Evolutionary conservation across 92 coral and sea anemone species (phyloP), one percentile per base, ranked within the genome.

Genomic region (Paramuricea clavata): DNA sequence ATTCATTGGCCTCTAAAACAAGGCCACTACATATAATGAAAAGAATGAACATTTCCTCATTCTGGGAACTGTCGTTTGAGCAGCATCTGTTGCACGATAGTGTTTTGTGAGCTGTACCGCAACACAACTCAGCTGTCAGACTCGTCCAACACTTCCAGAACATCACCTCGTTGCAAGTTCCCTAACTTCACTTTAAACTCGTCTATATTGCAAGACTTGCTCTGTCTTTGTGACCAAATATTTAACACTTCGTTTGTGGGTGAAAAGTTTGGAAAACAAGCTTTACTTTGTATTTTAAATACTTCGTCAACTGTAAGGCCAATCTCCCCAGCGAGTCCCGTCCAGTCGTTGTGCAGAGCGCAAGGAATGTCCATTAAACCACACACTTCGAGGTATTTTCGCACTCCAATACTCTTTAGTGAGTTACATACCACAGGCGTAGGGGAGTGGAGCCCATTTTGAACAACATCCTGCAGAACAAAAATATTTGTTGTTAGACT

Each of bases 211-310:
- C 95, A 94, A 13, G 31, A 60, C 6, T 77, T 79, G 9, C 92
- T 90, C n/a, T 92, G 94, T 77, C 88, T 89, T 52, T 94, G 95
- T 61, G 90, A 90, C 98, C 98, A 95, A 1, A 41, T 76, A 5
- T 81, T 67, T 0, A 95, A 89, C 59, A 95, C 86, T 13, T 64
- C 68, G 44, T 89, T 93, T 85, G 92, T 95, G 12, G 98, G 98
- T 35, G 98, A 95, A 57, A 92, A 95, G 33, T 62, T 50, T 31
- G 50, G 87, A 21, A 89, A 85, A 34, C 50, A 71, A 6, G 95
- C 91, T 75, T 79, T 89, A 54, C 90, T 89, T 68, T 92, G 91
- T 23, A 94, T 82, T 28, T 49, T 69, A 1, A 84, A 54, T 2
- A 95, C 95, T 34, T 95, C 95, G 1, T 87, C 87, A 26, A 75